A percentile compares a stretch with the other conserved stretches of the same genome.
phyloP scores from a whole-genome alignment of 2,113 vertebrate species.

The Castor canadensis region DNA sequence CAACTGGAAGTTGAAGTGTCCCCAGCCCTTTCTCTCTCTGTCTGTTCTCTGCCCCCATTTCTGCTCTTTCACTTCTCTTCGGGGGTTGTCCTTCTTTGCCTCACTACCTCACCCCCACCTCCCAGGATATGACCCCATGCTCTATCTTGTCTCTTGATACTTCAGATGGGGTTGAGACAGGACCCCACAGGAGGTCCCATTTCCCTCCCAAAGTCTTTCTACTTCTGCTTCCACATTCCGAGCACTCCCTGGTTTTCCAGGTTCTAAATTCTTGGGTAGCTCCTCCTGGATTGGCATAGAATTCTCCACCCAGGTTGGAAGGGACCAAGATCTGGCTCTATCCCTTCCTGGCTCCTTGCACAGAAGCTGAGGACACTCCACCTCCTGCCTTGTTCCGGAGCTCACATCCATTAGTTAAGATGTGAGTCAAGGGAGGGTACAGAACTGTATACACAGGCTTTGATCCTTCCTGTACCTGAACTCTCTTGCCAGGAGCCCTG shows the following conservation, averaged over 20 bases:
- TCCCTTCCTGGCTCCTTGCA: not conserved
- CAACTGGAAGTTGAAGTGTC: not conserved
- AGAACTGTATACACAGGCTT: not conserved
- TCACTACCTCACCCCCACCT: not conserved
- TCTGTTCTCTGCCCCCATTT: not conserved
- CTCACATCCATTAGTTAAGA: not conserved
- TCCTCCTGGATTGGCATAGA: not conserved
- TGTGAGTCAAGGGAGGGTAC: not conserved
- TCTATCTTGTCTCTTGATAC: not conserved
- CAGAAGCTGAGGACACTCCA: not conserved
- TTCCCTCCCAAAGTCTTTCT: not conserved
- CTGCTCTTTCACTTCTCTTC: not conserved
- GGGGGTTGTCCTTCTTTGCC: not conserved
- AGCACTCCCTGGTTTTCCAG: not conserved
- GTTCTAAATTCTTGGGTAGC: not conserved
- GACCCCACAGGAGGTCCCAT: not conserved
- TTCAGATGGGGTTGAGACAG: not conserved
- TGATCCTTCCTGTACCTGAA: not conserved
- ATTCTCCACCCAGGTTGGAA: not conserved
- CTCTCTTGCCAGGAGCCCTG: not conserved
- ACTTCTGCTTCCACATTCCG: not conserved
- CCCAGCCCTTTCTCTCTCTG: not conserved
- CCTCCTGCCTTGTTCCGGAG: not conserved
- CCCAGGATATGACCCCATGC: not conserved
- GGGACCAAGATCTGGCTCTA: not conserved